Base-by-base conservation (phyloP, 92 coral and sea anemone genomes). In the Zoanthus solanderi region DNA sequence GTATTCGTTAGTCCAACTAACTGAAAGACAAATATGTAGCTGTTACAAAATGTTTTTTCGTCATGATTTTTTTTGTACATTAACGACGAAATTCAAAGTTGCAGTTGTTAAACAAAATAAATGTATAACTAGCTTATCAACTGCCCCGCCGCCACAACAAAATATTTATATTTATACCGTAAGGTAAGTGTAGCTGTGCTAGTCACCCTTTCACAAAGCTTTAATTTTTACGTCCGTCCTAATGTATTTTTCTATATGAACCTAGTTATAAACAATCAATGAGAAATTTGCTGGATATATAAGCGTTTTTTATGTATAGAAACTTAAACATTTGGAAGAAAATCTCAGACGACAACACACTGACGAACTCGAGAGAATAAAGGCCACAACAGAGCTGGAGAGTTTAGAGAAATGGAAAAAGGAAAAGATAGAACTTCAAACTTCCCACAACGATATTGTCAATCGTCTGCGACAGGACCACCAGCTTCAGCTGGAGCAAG, bases 401-500 rank as follows among this genome's bases (percentile, higher is more conserved):
- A 85, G 72, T 78, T 15, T 93, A 66, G 92, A 92, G n/a, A 89
- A 78, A 30, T 48, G 92, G 60, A 93, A 91, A 88, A 90, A 76
- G 65, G 79, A 76, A 34, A 92, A 92, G 2, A 92, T 93, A 67
- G 93, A 95, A 76, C 88, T 93, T 67, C 84, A 84, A 17, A 79
- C 82, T 37, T 75, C 92, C 13, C 98, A 95, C 69, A 84, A 93
- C 13, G 92, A 91, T 29, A 75, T 91, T 42, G 89, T 97, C 28
- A 91, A 92, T 84, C 93, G 95, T 57, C 76, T 97, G 87, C 93
- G 92, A 23, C 97, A 94, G 87, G 95, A 94, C 9, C 98, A 96
- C 83, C 93, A 93, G 86, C 94, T 89, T 50, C 97, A 97, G 69
- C 58, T 97, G 90, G 94, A 95, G 63, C 89, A 91, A 30, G 88